phyloP scores from a whole-genome alignment of 2,113 vertebrate species.

The Turdus rufiventris region DNA sequence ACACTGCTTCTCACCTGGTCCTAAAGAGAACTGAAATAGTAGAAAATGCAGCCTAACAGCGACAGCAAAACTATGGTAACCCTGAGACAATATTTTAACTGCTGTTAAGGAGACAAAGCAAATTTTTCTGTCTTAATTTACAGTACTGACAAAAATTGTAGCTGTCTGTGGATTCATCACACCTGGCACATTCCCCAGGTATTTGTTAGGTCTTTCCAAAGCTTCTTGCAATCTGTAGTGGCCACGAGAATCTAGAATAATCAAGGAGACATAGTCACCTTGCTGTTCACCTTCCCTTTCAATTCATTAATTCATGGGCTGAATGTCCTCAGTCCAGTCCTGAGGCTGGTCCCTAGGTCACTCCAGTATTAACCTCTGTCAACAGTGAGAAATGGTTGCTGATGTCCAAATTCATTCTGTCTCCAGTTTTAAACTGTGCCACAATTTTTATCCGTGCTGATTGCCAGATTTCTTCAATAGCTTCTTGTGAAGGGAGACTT shows the following conservation, averaged over 20 bases:
- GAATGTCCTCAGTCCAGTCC: background rate
- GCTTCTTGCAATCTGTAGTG: background rate
- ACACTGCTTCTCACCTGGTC: background rate
- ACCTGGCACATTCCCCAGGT: background rate
- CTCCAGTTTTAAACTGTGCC: background rate
- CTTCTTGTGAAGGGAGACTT: background rate
- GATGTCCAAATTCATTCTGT: background rate
- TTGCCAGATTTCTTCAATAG: background rate
- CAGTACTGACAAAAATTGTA: background rate
- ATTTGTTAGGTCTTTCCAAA: background rate
- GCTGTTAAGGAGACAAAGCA: background rate
- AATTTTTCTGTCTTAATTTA: background rate
- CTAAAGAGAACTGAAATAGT: background rate
- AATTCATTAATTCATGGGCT: background rate
- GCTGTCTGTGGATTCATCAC: background rate
- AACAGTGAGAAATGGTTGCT: constrained; percentile 3
- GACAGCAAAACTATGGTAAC: background rate
- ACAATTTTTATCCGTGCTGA: background rate
- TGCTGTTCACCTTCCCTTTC: background rate
- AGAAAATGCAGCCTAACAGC: background rate
- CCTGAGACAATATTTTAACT: background rate
- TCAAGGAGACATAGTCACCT: background rate
- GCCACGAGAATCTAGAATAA: background rate
- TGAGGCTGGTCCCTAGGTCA: background rate
- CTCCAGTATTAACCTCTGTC: constrained; percentile 13